Evolutionary conservation across 2,113 vertebrate genomes (phyloP), one percentile per base, ranked within the genome.

Genomic region (Hoplias malabaricus): DNA sequence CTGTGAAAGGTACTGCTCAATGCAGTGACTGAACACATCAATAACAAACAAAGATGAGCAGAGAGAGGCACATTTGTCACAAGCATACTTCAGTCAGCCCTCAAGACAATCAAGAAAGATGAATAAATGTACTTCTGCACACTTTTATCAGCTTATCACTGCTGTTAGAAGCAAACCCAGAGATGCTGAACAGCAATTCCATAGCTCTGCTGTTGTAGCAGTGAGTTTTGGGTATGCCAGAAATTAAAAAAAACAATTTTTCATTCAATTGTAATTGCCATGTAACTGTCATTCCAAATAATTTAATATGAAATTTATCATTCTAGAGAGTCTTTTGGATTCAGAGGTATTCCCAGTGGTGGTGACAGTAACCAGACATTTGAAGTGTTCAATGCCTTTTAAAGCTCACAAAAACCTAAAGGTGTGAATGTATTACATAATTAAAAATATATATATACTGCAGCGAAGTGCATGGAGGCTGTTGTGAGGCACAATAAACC

Each of bases 1-100:
- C 67, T 57, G 70, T 74, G 31, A 29, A 63, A 67, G 33, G 36
- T 81, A 75, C 72, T 81, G 75, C 75, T 75, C 34, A 34, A 53
- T 67, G 12, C 61, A 71, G 53, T 50, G 14, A 68, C 21, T 42
- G 29, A 21, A 53, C 63, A 42, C 19, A 8, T n/a, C 12, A 14
- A 8, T 2, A 19, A 53, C 61, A 29, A 50, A 42, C 8, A 31
- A 25, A 10, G 5, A 1, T 16, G 56, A 59, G 2, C 27, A 7
- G 67, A 43, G 34, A 61, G 66, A 48, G 12, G 3, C 1, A 16
- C 57, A 13, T 2, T 1, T 61, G 38, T 46, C 65, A 46, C 65
- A 4, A 27, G 14, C 14, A 8, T n/a, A 50, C 19, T 50, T 50
- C 19, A n/a, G 1, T 7, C 46, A 46, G 4, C 46, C 43, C 43